phyloP scores from a whole-genome alignment of 2,113 vertebrate species.

The Genyomyrus donnyi region DNA sequence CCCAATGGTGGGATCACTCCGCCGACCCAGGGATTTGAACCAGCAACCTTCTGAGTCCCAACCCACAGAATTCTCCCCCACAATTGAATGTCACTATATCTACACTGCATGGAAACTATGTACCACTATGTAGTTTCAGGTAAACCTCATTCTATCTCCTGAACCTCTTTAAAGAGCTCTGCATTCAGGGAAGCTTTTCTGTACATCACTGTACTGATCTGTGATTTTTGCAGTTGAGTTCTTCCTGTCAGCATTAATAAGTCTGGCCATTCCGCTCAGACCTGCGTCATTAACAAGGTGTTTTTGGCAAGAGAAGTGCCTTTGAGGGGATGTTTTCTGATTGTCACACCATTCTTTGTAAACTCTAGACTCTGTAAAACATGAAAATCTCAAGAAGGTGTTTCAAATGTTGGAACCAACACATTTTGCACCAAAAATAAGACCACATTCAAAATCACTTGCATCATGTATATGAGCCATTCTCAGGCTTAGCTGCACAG shows the following conservation, averaged over 20 bases:
- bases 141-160: not conserved
- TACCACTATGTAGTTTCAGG: not conserved
- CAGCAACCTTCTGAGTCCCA: not conserved
- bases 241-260: not conserved
- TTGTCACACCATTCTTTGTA: not conserved
- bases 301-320: not conserved
- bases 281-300: not conserved
- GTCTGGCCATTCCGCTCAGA: not conserved
- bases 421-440: not conserved
- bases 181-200: not conserved
- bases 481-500: not conserved
- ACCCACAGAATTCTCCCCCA: not conserved
- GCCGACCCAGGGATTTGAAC: not conserved
- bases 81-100: not conserved
- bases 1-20: not conserved
- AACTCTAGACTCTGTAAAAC: not conserved
- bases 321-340: not conserved
- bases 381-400: not conserved
- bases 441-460: not conserved
- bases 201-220: not conserved
- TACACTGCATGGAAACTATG: not conserved
- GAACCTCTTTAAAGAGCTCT: not conserved
- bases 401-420: not conserved
- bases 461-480: not conserved
- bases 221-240: not conserved